Evolutionary conservation across 2,888 invertebrate species (phyloP).

Genomic region (Hirtodrosophila histrioides): DNA sequence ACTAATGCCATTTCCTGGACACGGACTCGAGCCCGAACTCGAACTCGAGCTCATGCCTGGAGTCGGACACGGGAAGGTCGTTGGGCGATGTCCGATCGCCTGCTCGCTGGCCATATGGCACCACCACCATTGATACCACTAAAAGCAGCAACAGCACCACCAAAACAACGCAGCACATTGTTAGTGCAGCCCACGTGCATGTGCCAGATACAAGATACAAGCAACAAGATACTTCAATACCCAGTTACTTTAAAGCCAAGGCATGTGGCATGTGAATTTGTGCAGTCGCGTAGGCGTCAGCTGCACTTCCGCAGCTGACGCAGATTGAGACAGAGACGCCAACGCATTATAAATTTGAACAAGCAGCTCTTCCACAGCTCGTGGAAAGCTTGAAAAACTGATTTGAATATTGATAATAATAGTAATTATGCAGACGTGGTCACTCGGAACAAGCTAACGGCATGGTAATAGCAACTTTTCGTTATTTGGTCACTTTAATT

Average conservation of each 20-base stretch:
- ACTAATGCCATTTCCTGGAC: constrained; percentile 72
- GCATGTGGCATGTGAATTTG: constrained; percentile 51
- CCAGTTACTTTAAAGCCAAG: constrained; percentile 11
- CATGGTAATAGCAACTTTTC: constrained; percentile 2
- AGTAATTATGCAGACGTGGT: constrained; percentile 42
- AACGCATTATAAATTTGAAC: constrained; percentile 13
- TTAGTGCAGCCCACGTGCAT: constrained; percentile 52
- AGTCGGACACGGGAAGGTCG: constrained; percentile 69
- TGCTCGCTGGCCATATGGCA: constrained; percentile 63
- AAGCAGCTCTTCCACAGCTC: too few species aligned
- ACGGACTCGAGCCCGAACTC: background rate
- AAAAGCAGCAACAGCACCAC: background rate
- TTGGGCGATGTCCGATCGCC: constrained; percentile 48
- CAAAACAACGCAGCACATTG: constrained; percentile 4
- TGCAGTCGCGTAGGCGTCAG: constrained; percentile 42
- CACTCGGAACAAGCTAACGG: constrained; percentile 20
- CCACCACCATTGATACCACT: constrained; percentile 3
- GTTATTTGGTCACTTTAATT: background rate
- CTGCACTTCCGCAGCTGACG: constrained; percentile 43
- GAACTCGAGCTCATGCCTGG: background rate
- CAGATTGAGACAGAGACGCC: background rate
- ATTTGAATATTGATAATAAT: constrained; percentile 33
- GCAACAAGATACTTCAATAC: constrained; percentile 18
- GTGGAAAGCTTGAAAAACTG: constrained; percentile 11
- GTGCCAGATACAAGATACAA: constrained; percentile 36